Conservation (phyloP, 2,888 invertebrate genomes). For the Onchidella celtica region DNA sequence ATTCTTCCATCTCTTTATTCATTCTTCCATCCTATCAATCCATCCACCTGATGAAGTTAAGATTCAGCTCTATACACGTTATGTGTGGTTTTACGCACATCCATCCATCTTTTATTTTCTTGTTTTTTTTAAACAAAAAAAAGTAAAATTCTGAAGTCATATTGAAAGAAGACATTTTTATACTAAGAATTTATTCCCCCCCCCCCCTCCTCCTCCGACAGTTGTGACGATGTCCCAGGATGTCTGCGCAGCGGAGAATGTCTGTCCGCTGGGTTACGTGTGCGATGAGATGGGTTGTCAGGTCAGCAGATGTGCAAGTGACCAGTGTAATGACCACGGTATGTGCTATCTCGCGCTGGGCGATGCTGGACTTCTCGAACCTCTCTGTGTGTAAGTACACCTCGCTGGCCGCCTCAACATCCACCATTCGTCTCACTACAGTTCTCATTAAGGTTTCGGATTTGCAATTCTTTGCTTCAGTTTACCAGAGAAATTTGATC, state of each 20-base stretch:
- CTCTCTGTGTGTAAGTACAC: slow-evolving; percentile 2
- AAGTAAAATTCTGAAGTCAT: too few relatives aligned
- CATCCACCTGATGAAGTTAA: too few relatives aligned
- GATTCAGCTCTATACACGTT: too few relatives aligned
- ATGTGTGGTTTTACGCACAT: too few relatives aligned
- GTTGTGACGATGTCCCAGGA: neutral
- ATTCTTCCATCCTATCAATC: neutral
- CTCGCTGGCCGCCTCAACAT: too few relatives aligned
- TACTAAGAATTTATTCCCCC: neutral
- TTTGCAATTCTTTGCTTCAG: too few relatives aligned
- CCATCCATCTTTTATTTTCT: too few relatives aligned
- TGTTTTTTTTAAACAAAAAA: too few relatives aligned
- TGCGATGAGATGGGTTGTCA: slow-evolving; percentile 2
- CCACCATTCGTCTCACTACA: neutral
- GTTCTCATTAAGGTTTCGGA: neutral
- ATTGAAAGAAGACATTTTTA: neutral
- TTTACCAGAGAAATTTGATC: too few relatives aligned
- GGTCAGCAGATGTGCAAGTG: neutral
- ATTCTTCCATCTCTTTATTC: too few relatives aligned
- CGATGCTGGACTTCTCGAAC: neutral
- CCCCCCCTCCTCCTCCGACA: neutral
- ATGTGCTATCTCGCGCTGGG: neutral
- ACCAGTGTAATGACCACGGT: neutral
- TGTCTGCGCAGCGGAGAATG: neutral
- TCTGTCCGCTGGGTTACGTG: neutral